Base-by-base conservation (phyloP, 23 tunicate species). In the Trididemnum miniatum region DNA sequence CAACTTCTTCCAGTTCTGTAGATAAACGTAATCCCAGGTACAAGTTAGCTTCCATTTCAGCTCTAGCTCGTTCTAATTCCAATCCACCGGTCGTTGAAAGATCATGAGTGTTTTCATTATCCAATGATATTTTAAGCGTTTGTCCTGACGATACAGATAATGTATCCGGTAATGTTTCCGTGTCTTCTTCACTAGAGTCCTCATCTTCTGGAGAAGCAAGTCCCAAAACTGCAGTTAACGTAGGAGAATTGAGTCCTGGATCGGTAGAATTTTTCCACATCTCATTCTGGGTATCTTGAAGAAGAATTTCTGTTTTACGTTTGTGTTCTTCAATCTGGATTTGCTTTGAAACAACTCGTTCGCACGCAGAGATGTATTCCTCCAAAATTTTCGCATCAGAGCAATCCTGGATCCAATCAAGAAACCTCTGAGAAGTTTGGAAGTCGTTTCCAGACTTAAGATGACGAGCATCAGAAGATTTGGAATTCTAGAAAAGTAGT, bases 231-330 rank as follows among this genome's bases (percentile, higher is more conserved):
- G 81, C 87, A 7, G 79, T 5, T 5, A 37, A 37, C 1, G 28
- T 3, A 27, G 15, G 7, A 69, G 38, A 31, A 27, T 7, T 31
- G 5, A 9, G 7, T 3, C 18, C 9, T 2, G 59, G 78, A 28
- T 77, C 76, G 32, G 57, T 80, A 59, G 92, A 82, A n/a, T 3
- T 32, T 32, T 32, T 67, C 97, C 97, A 92, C 34, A 87, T 85
- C 67, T 92, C 97, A 25, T 87, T 87, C 62, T 83, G 88, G 76
- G 83, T 83, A n/a, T 92, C 86, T 52, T 92, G 97, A 30, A 92
- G 88, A 35, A 92, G 49, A 51, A 86, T 78, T 44, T 92, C 97
- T 20, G 81, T 60, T 1, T 79, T 66, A 37, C 98, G 77, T 73
- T 80, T 84, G 75, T 76, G 33, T 65, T 93, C 93, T 71, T 83